These are phyloP conservation scores for Nasalis larvatus DNA, from an alignment of 2,113 vertebrate genomes.

Conservation along the genomic window DNA sequence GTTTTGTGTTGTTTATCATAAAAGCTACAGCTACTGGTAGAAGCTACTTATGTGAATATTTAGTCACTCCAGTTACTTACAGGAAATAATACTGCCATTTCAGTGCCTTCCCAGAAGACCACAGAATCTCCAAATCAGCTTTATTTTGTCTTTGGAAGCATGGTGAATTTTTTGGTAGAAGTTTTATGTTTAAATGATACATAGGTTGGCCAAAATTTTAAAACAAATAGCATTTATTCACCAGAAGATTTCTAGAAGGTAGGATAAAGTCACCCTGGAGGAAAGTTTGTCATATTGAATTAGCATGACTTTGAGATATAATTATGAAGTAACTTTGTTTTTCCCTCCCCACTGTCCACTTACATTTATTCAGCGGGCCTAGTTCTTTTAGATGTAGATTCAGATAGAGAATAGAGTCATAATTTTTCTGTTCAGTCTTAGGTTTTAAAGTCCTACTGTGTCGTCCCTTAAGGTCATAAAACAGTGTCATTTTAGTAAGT, in stretches of 20 bases:
- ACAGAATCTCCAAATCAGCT: conserved; percentile 2
- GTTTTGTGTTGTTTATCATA: not conserved
- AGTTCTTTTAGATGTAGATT: conserved; percentile 25
- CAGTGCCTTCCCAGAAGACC: not conserved
- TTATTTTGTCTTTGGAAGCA: conserved; percentile 13
- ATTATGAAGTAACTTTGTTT: conserved; percentile 8
- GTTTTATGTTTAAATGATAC: conserved; percentile 26
- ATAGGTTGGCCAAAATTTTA: not conserved
- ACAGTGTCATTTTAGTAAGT: not conserved
- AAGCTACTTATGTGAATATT: not conserved
- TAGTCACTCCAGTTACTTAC: conserved; percentile 8
- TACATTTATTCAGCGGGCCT: not conserved
- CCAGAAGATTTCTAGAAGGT: not conserved
- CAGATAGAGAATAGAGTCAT: not conserved
- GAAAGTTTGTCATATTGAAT: not conserved
- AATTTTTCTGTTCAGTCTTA: not conserved
- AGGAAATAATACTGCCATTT: not conserved
- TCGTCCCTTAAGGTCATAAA: not conserved
- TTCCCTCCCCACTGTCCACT: not conserved
- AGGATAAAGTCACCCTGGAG: not conserved
- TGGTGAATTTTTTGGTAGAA: not conserved
- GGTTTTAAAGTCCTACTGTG: conserved; percentile 28
- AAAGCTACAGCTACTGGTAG: not conserved
- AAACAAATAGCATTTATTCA: conserved; percentile 21
- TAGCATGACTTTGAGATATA: not conserved